These are phyloP conservation scores for Cynodonichthys magdalenae DNA, from an alignment of 2,797 vertebrate species.

Conservation along the genomic window DNA sequence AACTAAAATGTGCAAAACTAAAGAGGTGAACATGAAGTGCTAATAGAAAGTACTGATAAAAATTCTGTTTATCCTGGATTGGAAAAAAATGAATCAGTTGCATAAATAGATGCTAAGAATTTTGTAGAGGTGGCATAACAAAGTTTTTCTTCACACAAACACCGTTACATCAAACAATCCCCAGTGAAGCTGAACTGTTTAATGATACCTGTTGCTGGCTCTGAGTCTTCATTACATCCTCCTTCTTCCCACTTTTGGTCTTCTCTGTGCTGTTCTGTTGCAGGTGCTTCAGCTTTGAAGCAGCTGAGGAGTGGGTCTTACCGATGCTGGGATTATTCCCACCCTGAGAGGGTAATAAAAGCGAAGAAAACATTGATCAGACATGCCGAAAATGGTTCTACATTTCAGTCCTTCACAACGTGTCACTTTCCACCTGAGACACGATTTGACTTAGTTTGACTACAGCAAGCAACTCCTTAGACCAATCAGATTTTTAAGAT, in stretches of 20 bases:
- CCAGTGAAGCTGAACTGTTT: background rate
- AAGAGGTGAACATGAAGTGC: constrained; percentile 14
- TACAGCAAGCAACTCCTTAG: constrained; percentile 31
- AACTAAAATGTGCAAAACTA: constrained; percentile 12
- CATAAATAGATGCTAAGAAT: constrained; percentile 10
- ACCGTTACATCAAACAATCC: constrained; percentile 7
- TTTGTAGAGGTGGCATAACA: background rate
- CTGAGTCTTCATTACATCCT: constrained; percentile 92
- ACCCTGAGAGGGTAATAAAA: constrained; percentile 71
- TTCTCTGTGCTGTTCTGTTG: constrained; percentile 94
- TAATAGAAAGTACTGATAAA: constrained; percentile 15
- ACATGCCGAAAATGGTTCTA: background rate
- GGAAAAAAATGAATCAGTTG: constrained; percentile 7
- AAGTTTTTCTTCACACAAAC: background rate
- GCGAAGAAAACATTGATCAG: constrained; percentile 10
- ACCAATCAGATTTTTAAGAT: constrained; percentile 47
- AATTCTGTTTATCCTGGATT: constrained; percentile 26
- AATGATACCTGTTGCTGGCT: constrained; percentile 85
- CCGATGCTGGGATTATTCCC: constrained; percentile 79
- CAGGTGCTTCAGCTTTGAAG: constrained; percentile 91
- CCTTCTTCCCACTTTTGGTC: constrained; percentile 88
- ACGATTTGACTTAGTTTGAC: constrained; percentile 2
- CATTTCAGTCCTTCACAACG: constrained; percentile 30
- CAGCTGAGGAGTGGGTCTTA: constrained; percentile 85
- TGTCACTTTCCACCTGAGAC: constrained; percentile 29